Base-by-base conservation (phyloP, 1,140 invertebrate genomes). In the Brachionus paranguensis region DNA sequence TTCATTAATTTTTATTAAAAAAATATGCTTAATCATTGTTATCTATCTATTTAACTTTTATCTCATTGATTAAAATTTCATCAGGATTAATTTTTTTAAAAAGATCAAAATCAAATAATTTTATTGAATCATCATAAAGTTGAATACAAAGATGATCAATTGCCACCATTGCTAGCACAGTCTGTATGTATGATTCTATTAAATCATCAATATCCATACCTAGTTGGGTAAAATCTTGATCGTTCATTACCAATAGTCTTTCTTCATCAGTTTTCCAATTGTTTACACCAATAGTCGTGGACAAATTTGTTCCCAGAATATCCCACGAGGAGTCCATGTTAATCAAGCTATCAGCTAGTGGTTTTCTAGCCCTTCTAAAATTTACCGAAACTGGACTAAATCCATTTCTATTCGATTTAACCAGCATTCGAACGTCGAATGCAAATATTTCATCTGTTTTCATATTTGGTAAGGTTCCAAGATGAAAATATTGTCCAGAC, bases 1-100 rank as follows among this genome's bases (percentile, higher is more conserved):
- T 37, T 37, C 6, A 37, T 7, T 37, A 6, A 37, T 7, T 37
- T 37, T 37, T 37, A 37, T 37, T 37, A 6, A 3, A 37, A 37
- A 37, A 37, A 37, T 6, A 37, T 37, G 33, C 7, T 7, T 7
- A 37, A 37, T 6, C 6, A 37, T 37, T 37, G 4, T 37, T 37
- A 60, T 55, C 10, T 20, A 24, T 60, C 53, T 60, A 60, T 20
- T 20, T 60, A 27, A 60, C 4, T 60, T 60, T 60, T 45, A 78
- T 78, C 11, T 78, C 76, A 60, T 55, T 55, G 7, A 78, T 12
- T 12, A 78, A n/a, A 8, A 14, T 8, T 2, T 37, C 50, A 78
- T 78, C 76, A 14, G 76, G 50, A 78, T 78, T 78, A 12, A 78
- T 33, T 78, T 78, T 78, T 47, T 78, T 78, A 37, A 78, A 78